phyloP scores from a whole-genome alignment of 2,113 vertebrate species.

The Paedocypris sp. region DNA sequence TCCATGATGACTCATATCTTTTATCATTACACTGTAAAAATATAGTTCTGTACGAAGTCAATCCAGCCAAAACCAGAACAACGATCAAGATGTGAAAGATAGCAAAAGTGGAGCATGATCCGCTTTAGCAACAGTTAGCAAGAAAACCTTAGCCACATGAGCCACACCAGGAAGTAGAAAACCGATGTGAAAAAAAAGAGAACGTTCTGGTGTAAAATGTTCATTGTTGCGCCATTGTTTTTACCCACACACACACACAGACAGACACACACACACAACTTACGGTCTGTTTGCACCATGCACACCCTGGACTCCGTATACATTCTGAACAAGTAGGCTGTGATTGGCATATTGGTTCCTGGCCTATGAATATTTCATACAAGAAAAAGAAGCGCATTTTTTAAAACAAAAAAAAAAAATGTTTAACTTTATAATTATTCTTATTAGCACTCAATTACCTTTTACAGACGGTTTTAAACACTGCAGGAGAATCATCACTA shows the following conservation, averaged over 20 bases:
- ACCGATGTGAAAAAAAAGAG: background rate
- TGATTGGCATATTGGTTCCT: constrained; percentile 23
- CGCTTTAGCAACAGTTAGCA: background rate
- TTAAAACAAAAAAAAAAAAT: too few species aligned
- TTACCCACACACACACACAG: background rate
- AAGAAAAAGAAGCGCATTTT: too few species aligned
- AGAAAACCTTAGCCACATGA: background rate
- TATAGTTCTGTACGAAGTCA: too few species aligned
- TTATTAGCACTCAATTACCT: too few species aligned
- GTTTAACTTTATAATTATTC: too few species aligned
- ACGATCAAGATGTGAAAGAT: background rate
- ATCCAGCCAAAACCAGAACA: too few species aligned
- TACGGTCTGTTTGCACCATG: constrained; percentile 41
- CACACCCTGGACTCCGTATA: constrained; percentile 38
- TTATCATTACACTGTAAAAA: too few species aligned
- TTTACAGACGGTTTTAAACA: too few species aligned
- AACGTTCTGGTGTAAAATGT: background rate
- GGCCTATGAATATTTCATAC: too few species aligned
- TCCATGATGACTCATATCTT: too few species aligned
- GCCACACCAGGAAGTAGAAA: background rate
- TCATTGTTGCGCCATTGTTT: background rate
- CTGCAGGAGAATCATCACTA: too few species aligned
- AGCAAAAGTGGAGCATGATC: background rate
- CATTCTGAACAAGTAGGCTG: constrained; percentile 36
- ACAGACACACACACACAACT: background rate